Percentiles rank a stretch among this genome's conserved stretches.
phyloP scores from a whole-genome alignment of 2,797 vertebrate genomes.

The Podarcis siculus region DNA sequence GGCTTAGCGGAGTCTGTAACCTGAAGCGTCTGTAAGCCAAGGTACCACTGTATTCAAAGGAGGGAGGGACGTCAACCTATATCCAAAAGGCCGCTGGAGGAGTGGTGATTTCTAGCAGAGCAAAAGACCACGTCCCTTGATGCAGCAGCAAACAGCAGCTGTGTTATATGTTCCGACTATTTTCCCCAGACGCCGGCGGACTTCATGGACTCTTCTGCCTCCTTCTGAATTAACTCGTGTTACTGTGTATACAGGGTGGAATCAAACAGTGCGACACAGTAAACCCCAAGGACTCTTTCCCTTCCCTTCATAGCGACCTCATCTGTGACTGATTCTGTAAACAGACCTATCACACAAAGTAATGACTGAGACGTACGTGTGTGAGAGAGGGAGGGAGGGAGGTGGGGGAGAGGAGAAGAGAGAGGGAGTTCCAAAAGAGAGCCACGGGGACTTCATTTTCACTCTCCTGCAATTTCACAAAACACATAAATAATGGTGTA shows the following conservation, averaged over 20 bases:
- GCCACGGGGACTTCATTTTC: slow-evolving; percentile 5
- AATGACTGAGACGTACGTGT: neutral
- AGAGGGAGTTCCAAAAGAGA: neutral
- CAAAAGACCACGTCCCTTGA: neutral
- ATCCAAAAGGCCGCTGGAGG: neutral
- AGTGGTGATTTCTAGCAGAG: neutral
- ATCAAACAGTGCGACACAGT: slow-evolving; percentile 7
- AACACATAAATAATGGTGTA: slow-evolving; percentile 7
- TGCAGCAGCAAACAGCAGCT: neutral
- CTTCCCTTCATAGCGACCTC: neutral
- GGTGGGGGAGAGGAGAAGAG: too few relatives aligned
- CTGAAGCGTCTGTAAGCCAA: too few relatives aligned
- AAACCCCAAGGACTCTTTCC: neutral
- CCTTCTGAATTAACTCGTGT: slow-evolving; percentile 19
- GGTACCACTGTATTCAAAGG: neutral
- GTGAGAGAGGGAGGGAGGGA: neutral
- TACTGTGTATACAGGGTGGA: slow-evolving; percentile 1
- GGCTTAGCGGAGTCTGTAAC: too few relatives aligned
- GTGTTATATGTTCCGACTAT: slow-evolving; percentile 4
- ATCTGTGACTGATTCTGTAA: slow-evolving; percentile 23
- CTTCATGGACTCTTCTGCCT: neutral
- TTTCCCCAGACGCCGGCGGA: neutral
- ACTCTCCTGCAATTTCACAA: neutral
- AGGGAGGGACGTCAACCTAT: neutral
- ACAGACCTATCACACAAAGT: slow-evolving; percentile 13